A percentile compares a stretch with the other conserved stretches of the same genome.
These are phyloP conservation scores for Diuraphis noxia DNA, from an alignment of 1,140 invertebrate species.

Conservation along the genomic window DNA sequence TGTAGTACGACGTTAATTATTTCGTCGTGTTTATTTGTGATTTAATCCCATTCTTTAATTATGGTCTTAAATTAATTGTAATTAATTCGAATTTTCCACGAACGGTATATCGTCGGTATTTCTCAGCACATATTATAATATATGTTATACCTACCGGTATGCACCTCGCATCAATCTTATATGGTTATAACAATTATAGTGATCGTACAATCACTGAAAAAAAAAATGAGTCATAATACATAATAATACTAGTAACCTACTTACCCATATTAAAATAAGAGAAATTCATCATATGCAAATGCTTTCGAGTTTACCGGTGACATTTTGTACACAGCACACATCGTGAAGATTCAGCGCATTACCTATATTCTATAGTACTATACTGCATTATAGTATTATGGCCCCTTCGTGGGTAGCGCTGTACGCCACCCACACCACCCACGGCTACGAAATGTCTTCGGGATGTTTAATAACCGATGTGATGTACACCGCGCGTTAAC, in stretches of 20 bases:
- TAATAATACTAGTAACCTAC: too few relatives aligned
- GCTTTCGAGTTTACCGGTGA: background rate
- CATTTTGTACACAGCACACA: background rate
- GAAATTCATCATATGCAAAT: background rate
- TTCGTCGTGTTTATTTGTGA: too few relatives aligned
- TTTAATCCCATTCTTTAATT: too few relatives aligned
- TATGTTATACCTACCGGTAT: background rate
- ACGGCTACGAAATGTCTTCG: background rate
- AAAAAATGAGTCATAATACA: background rate
- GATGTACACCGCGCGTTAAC: conserved; percentile 27
- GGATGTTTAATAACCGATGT: conserved; percentile 40
- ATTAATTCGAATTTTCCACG: too few relatives aligned
- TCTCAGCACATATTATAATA: background rate
- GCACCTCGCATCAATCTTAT: background rate
- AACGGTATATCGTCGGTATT: background rate
- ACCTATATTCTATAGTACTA: too few relatives aligned
- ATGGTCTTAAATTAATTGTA: too few relatives aligned
- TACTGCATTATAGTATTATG: background rate
- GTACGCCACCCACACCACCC: background rate
- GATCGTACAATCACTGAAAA: background rate
- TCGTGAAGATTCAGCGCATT: background rate
- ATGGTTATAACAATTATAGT: background rate
- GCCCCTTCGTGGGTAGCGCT: background rate
- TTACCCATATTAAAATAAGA: too few relatives aligned
- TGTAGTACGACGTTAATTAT: too few relatives aligned